Evolutionary conservation across 2,113 vertebrate genomes (phyloP), one percentile per base, ranked within the genome.

Genomic region (Etheostoma spectabile): DNA sequence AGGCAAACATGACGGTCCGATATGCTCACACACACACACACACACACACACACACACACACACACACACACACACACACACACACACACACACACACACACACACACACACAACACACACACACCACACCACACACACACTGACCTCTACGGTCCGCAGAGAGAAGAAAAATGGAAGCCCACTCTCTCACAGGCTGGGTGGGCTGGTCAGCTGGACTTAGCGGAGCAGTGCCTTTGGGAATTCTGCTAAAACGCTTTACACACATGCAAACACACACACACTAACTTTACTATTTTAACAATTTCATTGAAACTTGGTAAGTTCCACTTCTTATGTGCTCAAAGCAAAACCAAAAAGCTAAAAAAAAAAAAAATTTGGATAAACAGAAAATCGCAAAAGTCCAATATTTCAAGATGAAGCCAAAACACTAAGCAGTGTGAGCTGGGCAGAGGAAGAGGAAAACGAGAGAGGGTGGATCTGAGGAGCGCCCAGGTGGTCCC

Each of bases 141-240:
- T 86, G 83, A 87, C 84, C 87, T 89, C 84, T 81, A 68, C 33
- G 84, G 86, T 87, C 82, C 66, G 6, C 80, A 74, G 87, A 89
- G 89, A 67, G 77, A 90, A 91, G 91, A 92, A 80, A 93, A 92
- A 95, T 92, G 90, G 89, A 89, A 83, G 86, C 76, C 80, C 83
- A 80, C 80, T 89, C 91, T 89, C 89, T 92, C 80, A 89, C 92
- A 82, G 86, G 80, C 89, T 95, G 95, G 95, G 95, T 96, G 95
- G 95, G 94, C 95, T 68, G 88, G 51, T 94, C 93, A 91, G 89
- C 91, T 90, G 90, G 88, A 88, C 83, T 49, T 65, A 66, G 63
- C 48, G 66, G 89, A 83, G 60, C 88, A 89, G 82, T 67, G 68
- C 84, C 85, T 84, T 59, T 83, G 93, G 89, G 85, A 94, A 88